These are phyloP conservation scores for Reinhardtius hippoglossoides DNA, from an alignment of 2,113 vertebrate species.

Conservation along the genomic window DNA sequence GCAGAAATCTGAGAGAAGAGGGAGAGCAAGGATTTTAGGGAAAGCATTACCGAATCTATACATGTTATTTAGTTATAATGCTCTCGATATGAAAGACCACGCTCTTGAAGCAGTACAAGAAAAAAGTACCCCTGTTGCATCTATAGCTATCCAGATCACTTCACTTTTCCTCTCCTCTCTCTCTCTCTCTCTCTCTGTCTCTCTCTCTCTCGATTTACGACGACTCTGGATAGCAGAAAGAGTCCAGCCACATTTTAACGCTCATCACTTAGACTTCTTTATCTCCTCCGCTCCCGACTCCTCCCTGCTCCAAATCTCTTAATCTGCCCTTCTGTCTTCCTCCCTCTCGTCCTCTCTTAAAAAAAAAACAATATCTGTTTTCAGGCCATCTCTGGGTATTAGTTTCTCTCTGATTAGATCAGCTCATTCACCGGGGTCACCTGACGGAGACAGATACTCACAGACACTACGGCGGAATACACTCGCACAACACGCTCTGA, in stretches of 20 bases:
- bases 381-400: constrained; percentile 26
- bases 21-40: too few relatives aligned
- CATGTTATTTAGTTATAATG: too few relatives aligned
- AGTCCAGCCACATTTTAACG: constrained; percentile 1
- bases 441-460: constrained; percentile 38
- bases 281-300: constrained; percentile 32
- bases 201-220: background rate
- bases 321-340: constrained; percentile 44
- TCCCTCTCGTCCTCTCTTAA: constrained; percentile 6
- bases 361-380: constrained; percentile 25
- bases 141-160: background rate
- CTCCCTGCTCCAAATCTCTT: constrained; percentile 22
- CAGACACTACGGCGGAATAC: constrained; percentile 5
- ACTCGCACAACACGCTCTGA: background rate
- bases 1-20: too few relatives aligned
- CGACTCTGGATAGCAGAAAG: background rate
- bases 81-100: too few relatives aligned
- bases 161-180: too few relatives aligned
- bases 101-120: too few relatives aligned
- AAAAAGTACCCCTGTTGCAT: background rate
- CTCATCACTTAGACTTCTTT: constrained; percentile 40
- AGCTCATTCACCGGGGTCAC: constrained; percentile 26
- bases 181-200: too few relatives aligned
- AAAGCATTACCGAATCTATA: too few relatives aligned
- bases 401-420: constrained; percentile 47